Percentiles rank a stretch among this genome's conserved stretches.
Evolutionary conservation across 2,797 vertebrate species (phyloP).

Genomic region (Spatula versicolor): DNA sequence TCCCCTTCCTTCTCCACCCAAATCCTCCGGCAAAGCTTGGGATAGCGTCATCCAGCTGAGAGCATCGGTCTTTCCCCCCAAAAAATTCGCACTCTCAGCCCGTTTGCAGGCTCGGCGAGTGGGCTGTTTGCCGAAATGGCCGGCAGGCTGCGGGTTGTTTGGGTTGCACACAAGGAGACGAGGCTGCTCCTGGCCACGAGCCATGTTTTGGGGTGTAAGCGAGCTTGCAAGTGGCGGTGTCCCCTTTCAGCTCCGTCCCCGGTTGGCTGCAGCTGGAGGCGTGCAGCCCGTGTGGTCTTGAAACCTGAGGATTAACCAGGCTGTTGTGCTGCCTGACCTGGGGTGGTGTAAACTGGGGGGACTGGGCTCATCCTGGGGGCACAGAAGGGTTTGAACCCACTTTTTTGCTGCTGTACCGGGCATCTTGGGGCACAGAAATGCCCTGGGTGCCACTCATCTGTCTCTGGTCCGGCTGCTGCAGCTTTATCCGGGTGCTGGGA

Average conservation of each 20-base stretch:
- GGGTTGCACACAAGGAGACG: fast-evolving
- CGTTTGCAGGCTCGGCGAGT: background rate
- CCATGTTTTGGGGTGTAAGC: background rate
- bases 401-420: background rate
- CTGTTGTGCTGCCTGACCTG: background rate
- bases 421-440: too few species aligned
- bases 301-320: background rate
- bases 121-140: background rate
- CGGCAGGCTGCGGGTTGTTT: background rate
- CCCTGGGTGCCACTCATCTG: background rate
- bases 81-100: background rate
- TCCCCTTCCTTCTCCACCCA: background rate
- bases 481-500: background rate
- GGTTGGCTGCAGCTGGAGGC: background rate
- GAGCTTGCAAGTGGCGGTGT: background rate
- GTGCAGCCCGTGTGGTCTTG: background rate
- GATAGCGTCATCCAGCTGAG: background rate
- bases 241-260: background rate
- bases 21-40: background rate
- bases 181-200: background rate
- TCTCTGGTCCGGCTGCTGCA: background rate
- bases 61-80: background rate
- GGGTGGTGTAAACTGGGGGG: background rate
- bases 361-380: too few species aligned
- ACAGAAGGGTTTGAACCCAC: background rate